Base-by-base conservation (phyloP, 2,888 invertebrate species). In the Melieria picta region DNA sequence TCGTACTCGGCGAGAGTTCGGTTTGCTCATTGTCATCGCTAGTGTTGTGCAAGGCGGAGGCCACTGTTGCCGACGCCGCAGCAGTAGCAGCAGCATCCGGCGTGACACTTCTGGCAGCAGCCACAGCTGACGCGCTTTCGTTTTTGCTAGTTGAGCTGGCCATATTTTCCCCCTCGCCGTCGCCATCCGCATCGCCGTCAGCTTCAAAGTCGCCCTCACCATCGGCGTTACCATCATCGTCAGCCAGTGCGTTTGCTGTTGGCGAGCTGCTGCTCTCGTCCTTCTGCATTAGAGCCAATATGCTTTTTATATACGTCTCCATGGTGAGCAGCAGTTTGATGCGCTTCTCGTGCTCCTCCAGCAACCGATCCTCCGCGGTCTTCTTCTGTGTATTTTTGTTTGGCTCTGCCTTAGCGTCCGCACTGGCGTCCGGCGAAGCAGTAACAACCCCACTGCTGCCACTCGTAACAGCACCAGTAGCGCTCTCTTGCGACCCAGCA, bases 231-330 rank as follows among this genome's bases (percentile, higher is more conserved):
- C 3, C 30, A 76, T 77, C 58, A 74, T 74, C 78, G n/a, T 72
- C 79, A 6, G 78, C 79, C 9, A 81, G 80, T 67, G 81, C 80
- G 13, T 79, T 80, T 30, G 77, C 65, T 56, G 74, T 71, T 42
- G 72, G 69, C 0, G 74, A 74, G 62, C 61, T 77, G 7, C 77
- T 76, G 72, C 76, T 80, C 30, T 81, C 79, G 56, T 86, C 86
- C 43, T 84, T 82, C 75, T 86, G 85, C 69, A 87, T 83, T 63
- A 86, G 81, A 65, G 80, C 79, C 58, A 87, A 80, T 76, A 87
- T 86, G 69, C 81, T 82, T 72, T 84, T 83, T 43, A 87, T 86
- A 69, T 86, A 86, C n/a, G 84, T 82, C 73, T 87, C 86, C 82
- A 87, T 86, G 43, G 85, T 86, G 50, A 80, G 79, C 72, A 87